Base-by-base conservation (phyloP, 2,797 vertebrate species). In the Hapalemur alaotrensis region DNA sequence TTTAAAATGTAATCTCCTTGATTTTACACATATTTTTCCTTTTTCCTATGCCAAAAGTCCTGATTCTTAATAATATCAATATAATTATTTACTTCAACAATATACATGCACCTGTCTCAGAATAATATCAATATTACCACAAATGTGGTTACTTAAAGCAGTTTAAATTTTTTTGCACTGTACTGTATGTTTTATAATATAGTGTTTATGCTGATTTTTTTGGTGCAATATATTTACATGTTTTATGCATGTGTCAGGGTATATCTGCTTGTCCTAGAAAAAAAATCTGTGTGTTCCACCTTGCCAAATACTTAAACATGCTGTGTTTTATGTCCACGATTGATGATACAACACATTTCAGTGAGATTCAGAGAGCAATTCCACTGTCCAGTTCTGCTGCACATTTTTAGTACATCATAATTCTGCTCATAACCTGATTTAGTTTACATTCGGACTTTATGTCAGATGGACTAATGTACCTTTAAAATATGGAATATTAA, bases 401-500 rank as follows among this genome's bases (percentile, higher is more conserved):
- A 95, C 7, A 70, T 78, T 89, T 91, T 95, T 89, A 96, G 95
- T 78, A 57, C 17, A 59, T 12, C n/a, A 61, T 67, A 94, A 95
- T 97, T 97, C 82, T 10, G 32, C 57, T 95, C 13, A 81, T 95
- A 97, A 94, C 11, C 7, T 94, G 80, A 94, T 75, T 14, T 13
- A 90, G 10, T 8, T 88, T 95, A 3, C 0, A 89, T 97, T 96
- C 92, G 23, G 54, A 65, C n/a, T 90, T 25, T 3, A 5, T 41
- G 78, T 95, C 72, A 96, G 54, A 50, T 92, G 6, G 63, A 85
- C 13, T 89, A 61, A 93, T 70, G 46, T 30, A 82, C 46, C 7
- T 94, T 96, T 92, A 95, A 89, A 94, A 93, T 85, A 79, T 52
- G 57, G 61, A 95, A 96, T 91, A 96, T 85, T 96, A 97, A 97